Conservation (phyloP, 2,113 vertebrate species). For the Tyto alba region DNA sequence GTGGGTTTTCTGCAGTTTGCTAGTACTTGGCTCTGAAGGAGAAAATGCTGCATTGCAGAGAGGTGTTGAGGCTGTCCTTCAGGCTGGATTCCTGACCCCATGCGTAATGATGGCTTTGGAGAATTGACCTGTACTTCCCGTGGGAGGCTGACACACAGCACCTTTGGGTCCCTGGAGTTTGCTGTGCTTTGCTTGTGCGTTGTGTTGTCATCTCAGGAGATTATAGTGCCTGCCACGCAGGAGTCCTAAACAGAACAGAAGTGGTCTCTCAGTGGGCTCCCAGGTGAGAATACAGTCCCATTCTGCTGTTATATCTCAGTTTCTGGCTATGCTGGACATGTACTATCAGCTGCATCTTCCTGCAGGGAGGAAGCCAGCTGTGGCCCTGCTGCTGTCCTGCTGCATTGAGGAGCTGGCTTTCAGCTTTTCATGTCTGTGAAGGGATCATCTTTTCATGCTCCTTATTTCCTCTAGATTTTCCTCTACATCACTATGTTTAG, state of each 20-base stretch:
- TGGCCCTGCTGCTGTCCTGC: background rate
- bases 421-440: background rate
- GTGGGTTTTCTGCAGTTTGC: constrained; percentile 11
- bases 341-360: background rate
- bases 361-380: background rate
- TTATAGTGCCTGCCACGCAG: background rate
- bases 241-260: background rate
- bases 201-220: background rate
- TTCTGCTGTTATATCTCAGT: background rate
- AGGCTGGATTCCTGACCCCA: background rate
- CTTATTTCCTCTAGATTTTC: background rate
- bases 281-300: background rate
- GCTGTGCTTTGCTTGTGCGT: background rate
- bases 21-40: background rate
- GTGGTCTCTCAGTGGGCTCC: background rate
- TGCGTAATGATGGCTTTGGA: background rate
- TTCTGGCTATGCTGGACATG: background rate
- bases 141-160: background rate
- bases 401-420: background rate
- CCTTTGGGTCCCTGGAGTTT: background rate
- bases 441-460: background rate
- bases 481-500: background rate
- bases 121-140: background rate
- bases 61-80: background rate
- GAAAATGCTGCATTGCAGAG: constrained; percentile 47